These are phyloP conservation scores for Tetramorium bicarinatum DNA, from an alignment of 2,888 invertebrate species.

Conservation along the genomic window DNA sequence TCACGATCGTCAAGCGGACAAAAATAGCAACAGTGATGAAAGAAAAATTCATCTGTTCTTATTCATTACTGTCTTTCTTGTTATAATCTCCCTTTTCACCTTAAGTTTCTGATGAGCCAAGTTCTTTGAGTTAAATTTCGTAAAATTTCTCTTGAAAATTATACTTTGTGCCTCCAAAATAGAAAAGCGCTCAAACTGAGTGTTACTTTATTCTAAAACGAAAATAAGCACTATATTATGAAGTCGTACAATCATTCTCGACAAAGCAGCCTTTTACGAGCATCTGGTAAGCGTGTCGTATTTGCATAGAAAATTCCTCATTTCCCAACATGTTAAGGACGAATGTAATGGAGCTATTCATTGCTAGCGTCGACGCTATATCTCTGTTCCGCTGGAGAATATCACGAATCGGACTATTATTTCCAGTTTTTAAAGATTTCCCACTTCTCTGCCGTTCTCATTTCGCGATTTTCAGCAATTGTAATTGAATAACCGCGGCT, in stretches of 20 bases:
- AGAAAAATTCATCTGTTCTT: not conserved
- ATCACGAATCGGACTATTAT: not conserved
- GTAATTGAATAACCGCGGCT: not conserved
- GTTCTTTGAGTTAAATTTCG: not conserved
- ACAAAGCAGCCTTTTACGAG: conserved; percentile 19
- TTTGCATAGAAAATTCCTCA: conserved; percentile 54
- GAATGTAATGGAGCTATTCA: conserved; percentile 24
- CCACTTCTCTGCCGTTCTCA: not conserved
- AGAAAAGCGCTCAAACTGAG: not conserved
- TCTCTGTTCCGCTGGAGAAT: conserved; percentile 18
- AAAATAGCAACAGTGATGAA: not conserved
- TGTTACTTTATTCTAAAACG: not conserved
- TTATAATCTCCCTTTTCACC: not conserved
- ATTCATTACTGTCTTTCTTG: not conserved
- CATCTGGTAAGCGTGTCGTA: conserved; percentile 15
- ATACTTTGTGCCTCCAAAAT: not conserved
- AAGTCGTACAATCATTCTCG: conserved; percentile 5
- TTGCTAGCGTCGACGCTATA: conserved; percentile 8
- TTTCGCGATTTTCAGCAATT: conserved; percentile 2
- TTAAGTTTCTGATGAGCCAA: not conserved
- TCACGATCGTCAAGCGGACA: not conserved
- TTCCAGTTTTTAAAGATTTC: conserved; percentile 9
- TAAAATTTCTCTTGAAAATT: conserved; percentile 14
- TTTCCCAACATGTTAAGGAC: conserved; percentile 48
- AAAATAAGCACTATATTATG: not conserved